phyloP scores from a whole-genome alignment of 2,113 vertebrate species.

The Thalassoma bifasciatum region DNA sequence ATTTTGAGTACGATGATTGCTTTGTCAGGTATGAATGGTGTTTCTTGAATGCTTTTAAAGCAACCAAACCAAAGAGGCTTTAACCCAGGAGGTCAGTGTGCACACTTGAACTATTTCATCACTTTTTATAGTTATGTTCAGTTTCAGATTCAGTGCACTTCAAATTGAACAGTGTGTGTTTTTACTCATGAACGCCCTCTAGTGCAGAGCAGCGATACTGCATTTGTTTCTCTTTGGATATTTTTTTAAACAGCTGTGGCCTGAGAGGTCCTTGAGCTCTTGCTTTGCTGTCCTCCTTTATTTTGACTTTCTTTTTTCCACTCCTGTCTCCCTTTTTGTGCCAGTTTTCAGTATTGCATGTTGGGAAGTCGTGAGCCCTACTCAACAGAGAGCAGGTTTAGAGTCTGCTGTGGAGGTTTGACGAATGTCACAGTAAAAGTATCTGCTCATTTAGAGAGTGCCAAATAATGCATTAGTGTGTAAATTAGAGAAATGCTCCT shows the following conservation, averaged over 20 bases:
- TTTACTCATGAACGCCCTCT: slow-evolving; percentile 6
- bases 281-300: background rate
- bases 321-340: background rate
- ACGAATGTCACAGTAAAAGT: too few relatives aligned
- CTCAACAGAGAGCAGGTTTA: background rate
- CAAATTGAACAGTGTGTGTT: background rate
- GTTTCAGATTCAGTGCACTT: too few relatives aligned
- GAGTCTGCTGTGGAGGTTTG: background rate
- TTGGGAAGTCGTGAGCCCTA: background rate
- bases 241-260: background rate
- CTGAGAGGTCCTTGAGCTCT: background rate
- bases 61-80: slow-evolving; percentile 14
- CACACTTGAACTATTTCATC: background rate
- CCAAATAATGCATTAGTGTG: background rate
- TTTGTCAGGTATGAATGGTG: background rate
- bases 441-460: slow-evolving; percentile 15
- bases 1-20: too few relatives aligned
- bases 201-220: slow-evolving; percentile 18
- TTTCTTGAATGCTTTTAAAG: slow-evolving; percentile 10
- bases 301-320: background rate
- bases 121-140: too few relatives aligned
- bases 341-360: background rate
- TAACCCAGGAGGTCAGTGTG: background rate
- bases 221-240: background rate
- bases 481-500: background rate